phyloP scores from a whole-genome alignment of 1,140 invertebrate species.

The Potamilus streckersoni region DNA sequence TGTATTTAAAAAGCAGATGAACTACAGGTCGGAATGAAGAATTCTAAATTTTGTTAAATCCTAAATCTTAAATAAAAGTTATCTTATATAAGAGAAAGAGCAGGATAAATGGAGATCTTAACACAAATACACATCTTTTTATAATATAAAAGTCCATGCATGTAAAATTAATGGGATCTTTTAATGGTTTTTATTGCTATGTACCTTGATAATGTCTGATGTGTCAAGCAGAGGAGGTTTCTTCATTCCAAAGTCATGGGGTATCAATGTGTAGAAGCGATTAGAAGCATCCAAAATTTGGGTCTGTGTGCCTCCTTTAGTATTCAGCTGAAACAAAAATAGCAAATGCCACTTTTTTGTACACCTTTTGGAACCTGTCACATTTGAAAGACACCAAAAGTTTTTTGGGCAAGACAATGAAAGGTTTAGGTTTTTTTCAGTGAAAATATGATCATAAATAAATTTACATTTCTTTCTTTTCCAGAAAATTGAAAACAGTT shows the following conservation, averaged over 20 bases:
- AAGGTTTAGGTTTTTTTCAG: neutral
- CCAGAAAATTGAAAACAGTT: neutral
- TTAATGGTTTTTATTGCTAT: neutral
- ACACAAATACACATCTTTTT: too few relatives aligned
- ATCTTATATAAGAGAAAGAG: too few relatives aligned
- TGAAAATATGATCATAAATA: neutral
- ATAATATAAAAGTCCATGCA: too few relatives aligned
- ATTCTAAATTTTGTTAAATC: too few relatives aligned
- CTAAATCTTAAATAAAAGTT: too few relatives aligned
- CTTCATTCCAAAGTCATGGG: constrained; percentile 91
- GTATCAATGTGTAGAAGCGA: constrained; percentile 93
- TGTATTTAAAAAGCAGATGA: too few relatives aligned
- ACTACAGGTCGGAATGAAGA: too few relatives aligned
- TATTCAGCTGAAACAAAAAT: constrained; percentile 56
- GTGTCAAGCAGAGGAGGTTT: constrained; percentile 85
- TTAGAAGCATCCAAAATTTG: constrained; percentile 88
- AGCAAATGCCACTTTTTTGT: neutral
- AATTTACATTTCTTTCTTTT: neutral
- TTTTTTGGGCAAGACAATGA: neutral
- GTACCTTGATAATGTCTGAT: constrained; percentile 79
- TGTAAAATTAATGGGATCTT: too few relatives aligned
- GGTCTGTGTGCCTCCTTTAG: constrained; percentile 66
- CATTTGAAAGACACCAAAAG: neutral
- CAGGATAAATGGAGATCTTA: too few relatives aligned
- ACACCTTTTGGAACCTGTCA: too few relatives aligned